These are phyloP conservation scores for Cryptoprocta ferox DNA, from an alignment of 2,797 vertebrate genomes.

Conservation along the genomic window DNA sequence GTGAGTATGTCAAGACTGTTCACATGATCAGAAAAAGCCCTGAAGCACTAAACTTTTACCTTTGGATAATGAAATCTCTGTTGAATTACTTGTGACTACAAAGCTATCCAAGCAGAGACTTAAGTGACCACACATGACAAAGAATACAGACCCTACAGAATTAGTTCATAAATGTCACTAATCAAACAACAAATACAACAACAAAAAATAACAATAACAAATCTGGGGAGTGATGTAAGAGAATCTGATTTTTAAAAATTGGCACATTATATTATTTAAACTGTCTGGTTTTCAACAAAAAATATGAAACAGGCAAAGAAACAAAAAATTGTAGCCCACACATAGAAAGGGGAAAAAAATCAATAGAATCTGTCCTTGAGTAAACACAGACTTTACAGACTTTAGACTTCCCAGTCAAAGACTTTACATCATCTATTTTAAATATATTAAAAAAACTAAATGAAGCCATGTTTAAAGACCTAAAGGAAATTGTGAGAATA, in stretches of 20 bases:
- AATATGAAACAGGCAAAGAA: not conserved
- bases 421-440: not conserved
- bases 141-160: not conserved
- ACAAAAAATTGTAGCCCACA: not conserved
- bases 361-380: not conserved
- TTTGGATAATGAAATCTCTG: not conserved
- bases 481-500: not conserved
- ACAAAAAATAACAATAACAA: not conserved
- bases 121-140: not conserved
- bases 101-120: not conserved
- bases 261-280: not conserved
- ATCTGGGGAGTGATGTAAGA: not conserved
- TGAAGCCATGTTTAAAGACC: not conserved
- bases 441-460: not conserved
- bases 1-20: not conserved
- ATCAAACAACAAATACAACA: not conserved
- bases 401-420: not conserved
- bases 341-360: not conserved
- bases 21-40: not conserved
- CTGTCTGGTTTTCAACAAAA: not conserved
- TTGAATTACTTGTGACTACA: not conserved
- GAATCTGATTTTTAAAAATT: not conserved
- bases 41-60: not conserved
- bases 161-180: not conserved
- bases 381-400: not conserved